Conservation (phyloP, 2,888 invertebrate genomes). For the Glaucopsyche alexis region DNA sequence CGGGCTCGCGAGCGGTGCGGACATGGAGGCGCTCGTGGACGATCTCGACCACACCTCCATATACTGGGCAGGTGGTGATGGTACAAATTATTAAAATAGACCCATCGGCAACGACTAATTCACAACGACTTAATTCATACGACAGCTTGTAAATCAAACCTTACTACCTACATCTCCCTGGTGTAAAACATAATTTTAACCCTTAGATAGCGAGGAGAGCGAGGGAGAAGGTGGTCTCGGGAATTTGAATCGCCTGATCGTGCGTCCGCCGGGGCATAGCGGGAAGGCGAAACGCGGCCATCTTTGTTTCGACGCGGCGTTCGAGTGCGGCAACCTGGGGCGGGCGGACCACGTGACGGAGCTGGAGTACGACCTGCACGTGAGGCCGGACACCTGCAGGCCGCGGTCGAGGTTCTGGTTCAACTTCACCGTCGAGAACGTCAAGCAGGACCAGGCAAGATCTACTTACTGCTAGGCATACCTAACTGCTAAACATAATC, state of each 20-base stretch:
- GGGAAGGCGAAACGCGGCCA: slow-evolving; percentile 98
- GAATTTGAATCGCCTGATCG: slow-evolving; percentile 92
- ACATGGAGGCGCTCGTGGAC: slow-evolving; percentile 58
- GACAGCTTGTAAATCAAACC: slow-evolving; percentile 53
- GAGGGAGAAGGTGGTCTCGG: slow-evolving; percentile 96
- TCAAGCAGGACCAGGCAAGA: slow-evolving; percentile 91
- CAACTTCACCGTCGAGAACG: slow-evolving; percentile 98
- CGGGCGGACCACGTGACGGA: slow-evolving; percentile 96
- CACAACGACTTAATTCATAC: no score
- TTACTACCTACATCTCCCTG: neutral
- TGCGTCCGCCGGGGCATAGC: slow-evolving; percentile 94
- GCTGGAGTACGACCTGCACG: slow-evolving; percentile 96
- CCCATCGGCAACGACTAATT: neutral
- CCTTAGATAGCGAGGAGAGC: slow-evolving; percentile 92
- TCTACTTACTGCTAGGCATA: neutral
- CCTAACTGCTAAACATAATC: no score
- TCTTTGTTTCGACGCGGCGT: slow-evolving; percentile 97
- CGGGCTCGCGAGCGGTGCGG: slow-evolving; percentile 35
- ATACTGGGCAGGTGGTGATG: slow-evolving; percentile 80
- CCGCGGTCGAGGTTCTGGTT: slow-evolving; percentile 97
- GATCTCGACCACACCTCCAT: slow-evolving; percentile 82
- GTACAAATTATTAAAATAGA: slow-evolving; percentile 48
- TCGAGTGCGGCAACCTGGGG: slow-evolving; percentile 98
- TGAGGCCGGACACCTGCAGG: slow-evolving; percentile 97
- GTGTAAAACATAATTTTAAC: slow-evolving; percentile 33